Base-by-base conservation (phyloP, 2,888 invertebrate genomes). In the Pandemis heparana region DNA sequence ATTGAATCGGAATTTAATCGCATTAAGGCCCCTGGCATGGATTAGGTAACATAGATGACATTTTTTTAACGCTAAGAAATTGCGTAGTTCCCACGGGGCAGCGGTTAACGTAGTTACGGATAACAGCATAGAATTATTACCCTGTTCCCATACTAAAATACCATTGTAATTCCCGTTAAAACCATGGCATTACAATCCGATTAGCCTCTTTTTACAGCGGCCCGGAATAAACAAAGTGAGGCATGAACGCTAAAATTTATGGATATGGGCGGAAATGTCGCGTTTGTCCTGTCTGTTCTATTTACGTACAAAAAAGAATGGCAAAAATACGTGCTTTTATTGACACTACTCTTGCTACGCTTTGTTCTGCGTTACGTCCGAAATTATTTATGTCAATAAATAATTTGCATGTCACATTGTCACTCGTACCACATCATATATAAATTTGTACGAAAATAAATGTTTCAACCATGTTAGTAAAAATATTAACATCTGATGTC, bases 191-290 rank as follows among this genome's bases (percentile, higher is more conserved):
- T 56, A 56, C 66, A 41, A 56, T 56, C 43, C 67, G 67, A 68
- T 68, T 68, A 68, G 56, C 18, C 48, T 60, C 46, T 59, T 69
- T 69, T 41, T 64, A 59, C 56, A 70, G 38, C 53, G 32, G 8
- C 39, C 46, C 66, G 61, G 51, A 65, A 53, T 39, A 61, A 71
- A 67, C 67, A 56, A 66, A 48, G 48, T 48, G 60, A 65, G 39
- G 61, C 71, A 51, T 46, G 66, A 61, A 66, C 41, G 66, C 66
- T 61, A 53, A 53, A 71, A 67, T 71, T 71, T 71, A 71, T 71
- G 71, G 66, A 66, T 65, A 65, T 66, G 65, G 46, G 61, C 60
- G 65, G 48, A 60, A 65, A 60, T 41, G 60, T 39, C 71, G 38
- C 66, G 71, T 66, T 71, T 71, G 61, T 43, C 59, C 46, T n/a